Conservation (phyloP, 2,797 vertebrate genomes). For the Hydrophis major region DNA sequence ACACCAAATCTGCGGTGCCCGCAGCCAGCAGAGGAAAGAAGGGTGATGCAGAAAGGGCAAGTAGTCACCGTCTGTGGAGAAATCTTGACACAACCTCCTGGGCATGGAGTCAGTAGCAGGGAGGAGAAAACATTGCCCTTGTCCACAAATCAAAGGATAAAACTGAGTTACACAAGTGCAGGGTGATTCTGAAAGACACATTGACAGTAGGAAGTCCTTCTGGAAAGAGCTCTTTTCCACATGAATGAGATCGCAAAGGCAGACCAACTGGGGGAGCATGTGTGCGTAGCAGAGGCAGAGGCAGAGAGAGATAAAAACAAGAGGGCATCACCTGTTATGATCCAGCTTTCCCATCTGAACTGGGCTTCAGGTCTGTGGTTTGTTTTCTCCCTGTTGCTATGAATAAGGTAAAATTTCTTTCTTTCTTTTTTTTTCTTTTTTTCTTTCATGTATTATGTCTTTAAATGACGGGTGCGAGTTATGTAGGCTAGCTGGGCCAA, state of each 20-base stretch:
- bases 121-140: neutral
- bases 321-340: neutral
- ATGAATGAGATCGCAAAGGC: conserved; percentile 6
- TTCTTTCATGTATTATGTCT: neutral
- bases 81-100: conserved; percentile 13
- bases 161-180: neutral
- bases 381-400: neutral
- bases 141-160: conserved; percentile 14
- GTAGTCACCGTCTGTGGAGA: conserved; percentile 20
- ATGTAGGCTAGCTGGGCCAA: neutral
- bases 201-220: neutral
- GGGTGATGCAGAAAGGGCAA: conserved; percentile 20
- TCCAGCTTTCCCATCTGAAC: neutral
- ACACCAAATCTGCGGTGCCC: conserved; percentile 11
- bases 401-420: neutral
- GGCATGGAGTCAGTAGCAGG: neutral
- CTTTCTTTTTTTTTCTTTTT: neutral
- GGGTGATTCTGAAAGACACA: conserved; percentile 4
- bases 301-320: neutral
- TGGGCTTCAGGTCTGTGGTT: neutral
- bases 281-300: neutral
- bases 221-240: neutral
- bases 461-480: neutral
- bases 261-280: neutral
- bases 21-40: neutral